These are phyloP conservation scores for Rhingia rostrata DNA, from an alignment of 2,888 invertebrate species.

Conservation along the genomic window DNA sequence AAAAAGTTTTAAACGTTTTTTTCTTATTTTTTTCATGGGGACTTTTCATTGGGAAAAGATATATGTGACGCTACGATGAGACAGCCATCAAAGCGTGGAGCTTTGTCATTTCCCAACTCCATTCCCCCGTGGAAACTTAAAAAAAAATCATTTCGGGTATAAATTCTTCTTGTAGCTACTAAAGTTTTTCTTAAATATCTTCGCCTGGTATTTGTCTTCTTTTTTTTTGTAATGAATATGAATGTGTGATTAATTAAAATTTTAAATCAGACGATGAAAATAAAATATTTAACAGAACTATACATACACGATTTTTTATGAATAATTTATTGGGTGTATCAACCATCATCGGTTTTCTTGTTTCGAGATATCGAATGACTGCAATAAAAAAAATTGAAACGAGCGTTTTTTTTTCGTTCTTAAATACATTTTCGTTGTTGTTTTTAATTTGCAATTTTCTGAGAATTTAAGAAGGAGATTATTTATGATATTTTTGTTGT, in stretches of 20 bases:
- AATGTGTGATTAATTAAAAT: slow-evolving; percentile 67
- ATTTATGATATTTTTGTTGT: slow-evolving; percentile 30
- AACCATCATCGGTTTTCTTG: slow-evolving; percentile 55
- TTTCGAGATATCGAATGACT: slow-evolving; percentile 57
- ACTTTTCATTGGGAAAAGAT: slow-evolving; percentile 52
- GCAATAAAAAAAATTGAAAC: slow-evolving; percentile 58
- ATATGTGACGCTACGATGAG: slow-evolving; percentile 25
- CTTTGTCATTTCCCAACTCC: slow-evolving; percentile 55
- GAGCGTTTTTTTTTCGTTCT: slow-evolving; percentile 15
- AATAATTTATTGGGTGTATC: slow-evolving; percentile 69
- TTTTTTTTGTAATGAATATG: slow-evolving; percentile 33
- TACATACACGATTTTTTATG: slow-evolving; percentile 6
- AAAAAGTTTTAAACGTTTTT: slow-evolving; percentile 21
- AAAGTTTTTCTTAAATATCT: slow-evolving; percentile 37
- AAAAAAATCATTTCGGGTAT: slow-evolving; percentile 42
- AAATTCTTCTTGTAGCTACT: slow-evolving; percentile 13
- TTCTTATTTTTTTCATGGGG: background rate
- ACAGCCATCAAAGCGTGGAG: slow-evolving; percentile 44
- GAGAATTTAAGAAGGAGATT: slow-evolving; percentile 45
- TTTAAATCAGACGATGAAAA: slow-evolving; percentile 59
- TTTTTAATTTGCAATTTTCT: slow-evolving; percentile 44
- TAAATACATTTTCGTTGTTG: slow-evolving; percentile 22
- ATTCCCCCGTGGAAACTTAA: slow-evolving; percentile 36
- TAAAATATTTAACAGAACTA: slow-evolving; percentile 64
- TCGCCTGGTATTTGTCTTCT: background rate